These are phyloP conservation scores for Lamprotornis superbus DNA, from an alignment of 2,113 vertebrate genomes.

Conservation along the genomic window DNA sequence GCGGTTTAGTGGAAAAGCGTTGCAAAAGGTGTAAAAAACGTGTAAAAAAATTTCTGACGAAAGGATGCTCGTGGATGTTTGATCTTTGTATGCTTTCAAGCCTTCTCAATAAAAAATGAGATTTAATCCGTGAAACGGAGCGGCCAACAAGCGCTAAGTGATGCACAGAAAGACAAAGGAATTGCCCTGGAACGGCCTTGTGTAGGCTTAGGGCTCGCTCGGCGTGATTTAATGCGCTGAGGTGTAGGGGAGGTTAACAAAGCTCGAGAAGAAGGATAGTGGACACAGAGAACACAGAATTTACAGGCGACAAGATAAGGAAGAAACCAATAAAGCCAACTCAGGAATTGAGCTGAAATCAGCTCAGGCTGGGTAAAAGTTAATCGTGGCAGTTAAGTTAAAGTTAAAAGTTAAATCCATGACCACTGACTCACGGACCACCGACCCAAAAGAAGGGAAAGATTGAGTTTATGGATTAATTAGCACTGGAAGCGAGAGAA, in stretches of 20 bases:
- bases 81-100: neutral
- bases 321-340: neutral
- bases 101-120: neutral
- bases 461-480: neutral
- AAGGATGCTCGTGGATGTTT: neutral
- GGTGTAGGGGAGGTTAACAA: neutral
- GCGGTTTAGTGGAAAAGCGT: rapidly evolving
- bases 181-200: neutral
- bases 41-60: rapidly evolving
- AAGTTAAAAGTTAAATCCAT: too few relatives aligned
- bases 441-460: neutral
- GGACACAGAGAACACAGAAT: neutral
- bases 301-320: neutral
- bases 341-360: neutral
- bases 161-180: neutral
- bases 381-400: neutral
- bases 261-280: neutral
- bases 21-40: rapidly evolving
- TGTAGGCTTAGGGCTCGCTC: too few relatives aligned
- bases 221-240: neutral
- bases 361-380: neutral
- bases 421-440: too few relatives aligned
- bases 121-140: neutral
- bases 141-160: neutral
- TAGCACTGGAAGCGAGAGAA: neutral